These are phyloP conservation scores for Danio jaintianensis DNA, from an alignment of 2,797 vertebrate genomes.

Conservation along the genomic window DNA sequence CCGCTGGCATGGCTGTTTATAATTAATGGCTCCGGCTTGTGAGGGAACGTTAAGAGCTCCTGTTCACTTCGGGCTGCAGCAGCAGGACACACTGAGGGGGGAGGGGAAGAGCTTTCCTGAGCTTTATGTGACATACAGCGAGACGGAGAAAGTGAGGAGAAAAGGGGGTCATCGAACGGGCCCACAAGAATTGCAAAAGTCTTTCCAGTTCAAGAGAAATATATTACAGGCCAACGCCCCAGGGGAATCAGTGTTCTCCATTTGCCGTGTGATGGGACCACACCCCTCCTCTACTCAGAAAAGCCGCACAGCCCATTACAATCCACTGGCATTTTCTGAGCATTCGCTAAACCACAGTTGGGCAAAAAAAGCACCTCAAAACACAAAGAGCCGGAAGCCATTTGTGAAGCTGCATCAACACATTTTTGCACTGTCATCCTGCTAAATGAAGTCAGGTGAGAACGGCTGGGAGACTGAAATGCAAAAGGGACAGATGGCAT, in stretches of 20 bases:
- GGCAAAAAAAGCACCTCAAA: slow-evolving; percentile 18
- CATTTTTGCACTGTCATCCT: not conserved
- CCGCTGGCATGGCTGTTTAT: slow-evolving; percentile 47
- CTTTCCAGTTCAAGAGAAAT: slow-evolving; percentile 49
- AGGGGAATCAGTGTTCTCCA: slow-evolving; percentile 48
- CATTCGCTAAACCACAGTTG: slow-evolving; percentile 37
- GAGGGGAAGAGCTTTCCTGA: not conserved
- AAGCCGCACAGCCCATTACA: slow-evolving; percentile 47
- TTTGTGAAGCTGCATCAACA: slow-evolving; percentile 6
- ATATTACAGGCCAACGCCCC: slow-evolving; percentile 42
- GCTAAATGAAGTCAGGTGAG: slow-evolving; percentile 13
- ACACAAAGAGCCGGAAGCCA: slow-evolving; percentile 37
- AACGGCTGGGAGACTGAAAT: not conserved
- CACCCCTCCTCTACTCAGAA: slow-evolving; percentile 27
- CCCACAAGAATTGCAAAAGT: slow-evolving; percentile 16
- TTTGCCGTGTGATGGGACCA: slow-evolving; percentile 50
- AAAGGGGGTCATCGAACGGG: slow-evolving; percentile 36
- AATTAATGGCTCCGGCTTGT: slow-evolving; percentile 53
- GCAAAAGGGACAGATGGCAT: slow-evolving; percentile 12
- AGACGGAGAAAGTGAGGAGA: slow-evolving; percentile 19
- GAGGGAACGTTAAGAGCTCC: slow-evolving; percentile 51
- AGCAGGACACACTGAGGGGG: not conserved
- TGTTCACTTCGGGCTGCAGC: slow-evolving; percentile 26
- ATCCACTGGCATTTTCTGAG: slow-evolving; percentile 31
- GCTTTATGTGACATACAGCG: not conserved